Conservation (phyloP, 1,140 invertebrate genomes). For the Calephelis nemesis region DNA sequence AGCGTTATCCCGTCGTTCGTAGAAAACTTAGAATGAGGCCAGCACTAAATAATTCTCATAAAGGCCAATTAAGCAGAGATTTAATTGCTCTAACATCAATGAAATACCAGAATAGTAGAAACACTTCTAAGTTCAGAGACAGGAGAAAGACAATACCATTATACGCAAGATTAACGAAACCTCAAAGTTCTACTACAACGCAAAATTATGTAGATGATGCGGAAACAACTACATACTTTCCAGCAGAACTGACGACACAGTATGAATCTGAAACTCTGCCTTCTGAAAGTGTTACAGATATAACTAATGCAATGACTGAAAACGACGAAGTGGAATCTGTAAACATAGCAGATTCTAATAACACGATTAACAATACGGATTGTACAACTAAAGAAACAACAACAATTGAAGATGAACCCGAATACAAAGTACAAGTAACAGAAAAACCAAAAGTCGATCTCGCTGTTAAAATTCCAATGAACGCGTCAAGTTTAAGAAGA, state of each 20-base stretch:
- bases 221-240: slow-evolving; percentile 32
- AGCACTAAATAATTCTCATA: slow-evolving; percentile 45
- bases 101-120: slow-evolving; percentile 57
- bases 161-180: slow-evolving; percentile 33
- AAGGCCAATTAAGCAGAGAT: slow-evolving; percentile 61
- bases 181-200: slow-evolving; percentile 18
- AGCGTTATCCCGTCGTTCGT: slow-evolving; percentile 46
- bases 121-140: slow-evolving; percentile 51
- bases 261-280: slow-evolving; percentile 30
- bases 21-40: slow-evolving; percentile 57
- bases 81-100: slow-evolving; percentile 53
- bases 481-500: slow-evolving; percentile 41
- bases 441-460: slow-evolving; percentile 39
- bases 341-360: slow-evolving; percentile 19
- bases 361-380: slow-evolving; percentile 20
- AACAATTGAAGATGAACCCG: slow-evolving; percentile 23
- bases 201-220: slow-evolving; percentile 27
- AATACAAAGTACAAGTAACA: slow-evolving; percentile 30
- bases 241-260: slow-evolving; percentile 39
- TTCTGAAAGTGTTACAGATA: slow-evolving; percentile 19
- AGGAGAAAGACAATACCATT: slow-evolving; percentile 54
- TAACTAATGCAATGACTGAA: slow-evolving; percentile 7
- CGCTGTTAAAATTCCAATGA: slow-evolving; percentile 34
- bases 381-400: slow-evolving; percentile 27
- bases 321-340: slow-evolving; percentile 30